Conservation (phyloP, 1,140 invertebrate species). For the Dreissena polymorpha region DNA sequence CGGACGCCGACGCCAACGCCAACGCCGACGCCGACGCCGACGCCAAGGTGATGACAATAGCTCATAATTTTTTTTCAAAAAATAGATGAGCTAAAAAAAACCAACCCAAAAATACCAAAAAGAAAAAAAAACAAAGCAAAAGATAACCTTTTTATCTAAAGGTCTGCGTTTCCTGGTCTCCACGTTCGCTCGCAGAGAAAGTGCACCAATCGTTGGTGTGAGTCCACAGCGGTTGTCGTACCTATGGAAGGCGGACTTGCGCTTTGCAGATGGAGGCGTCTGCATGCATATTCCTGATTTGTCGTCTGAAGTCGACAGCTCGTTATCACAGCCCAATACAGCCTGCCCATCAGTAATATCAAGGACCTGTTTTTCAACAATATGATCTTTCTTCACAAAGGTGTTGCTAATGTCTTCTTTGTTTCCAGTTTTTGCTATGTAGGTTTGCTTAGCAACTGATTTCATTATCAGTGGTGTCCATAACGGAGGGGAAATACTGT, state of each 20-base stretch:
- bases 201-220: slow-evolving; percentile 32
- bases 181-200: slow-evolving; percentile 30
- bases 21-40: too few species aligned
- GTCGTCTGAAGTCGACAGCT: not conserved
- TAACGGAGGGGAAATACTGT: slow-evolving; percentile 9
- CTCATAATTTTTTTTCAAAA: too few species aligned
- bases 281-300: not conserved
- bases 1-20: too few species aligned
- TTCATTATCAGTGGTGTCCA: slow-evolving; percentile 54
- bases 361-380: not conserved
- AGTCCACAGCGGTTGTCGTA: not conserved
- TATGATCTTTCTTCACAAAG: not conserved
- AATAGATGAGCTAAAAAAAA: too few species aligned
- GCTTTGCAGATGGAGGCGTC: slow-evolving; percentile 21
- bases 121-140: too few species aligned
- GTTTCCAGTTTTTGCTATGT: not conserved
- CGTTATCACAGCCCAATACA: not conserved
- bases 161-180: slow-evolving; percentile 14
- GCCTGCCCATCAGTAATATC: slow-evolving; percentile 18
- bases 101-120: too few species aligned
- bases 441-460: slow-evolving; percentile 38
- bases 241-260: slow-evolving; percentile 26
- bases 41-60: too few species aligned
- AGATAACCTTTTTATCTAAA: too few species aligned
- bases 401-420: slow-evolving; percentile 12